A percentile compares a stretch with the other conserved stretches of the same genome.
Conservation (phyloP, 2,113 vertebrate species). For the Vulpes lagopus region DNA sequence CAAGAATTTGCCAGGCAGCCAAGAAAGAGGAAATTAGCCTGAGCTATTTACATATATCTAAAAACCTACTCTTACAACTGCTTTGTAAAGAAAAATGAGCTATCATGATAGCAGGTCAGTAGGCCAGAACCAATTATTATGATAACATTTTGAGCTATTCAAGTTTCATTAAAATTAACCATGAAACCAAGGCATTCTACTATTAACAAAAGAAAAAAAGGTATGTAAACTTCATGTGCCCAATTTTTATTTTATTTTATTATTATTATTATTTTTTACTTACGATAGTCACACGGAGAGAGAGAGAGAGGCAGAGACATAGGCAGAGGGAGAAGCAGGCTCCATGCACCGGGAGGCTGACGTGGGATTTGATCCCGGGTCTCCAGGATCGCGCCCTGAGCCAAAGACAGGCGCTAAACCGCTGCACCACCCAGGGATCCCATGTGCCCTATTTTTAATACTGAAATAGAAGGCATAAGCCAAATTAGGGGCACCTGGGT, state of each 20-base stretch:
- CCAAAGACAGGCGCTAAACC: too few relatives aligned
- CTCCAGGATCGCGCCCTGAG: too few relatives aligned
- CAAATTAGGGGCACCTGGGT: too few relatives aligned
- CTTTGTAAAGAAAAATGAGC: conserved; percentile 17
- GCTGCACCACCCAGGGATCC: too few relatives aligned
- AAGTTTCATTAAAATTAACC: conserved; percentile 49
- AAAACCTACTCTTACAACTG: not conserved
- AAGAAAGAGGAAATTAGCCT: not conserved
- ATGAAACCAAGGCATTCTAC: conserved; percentile 12
- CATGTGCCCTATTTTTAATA: too few relatives aligned
- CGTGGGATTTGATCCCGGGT: too few relatives aligned
- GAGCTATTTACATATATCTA: not conserved
- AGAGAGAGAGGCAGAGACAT: too few relatives aligned
- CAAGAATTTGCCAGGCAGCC: not conserved
- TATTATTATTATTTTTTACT: too few relatives aligned
- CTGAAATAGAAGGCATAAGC: too few relatives aligned
- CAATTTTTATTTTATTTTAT: not conserved
- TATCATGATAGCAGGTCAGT: not conserved
- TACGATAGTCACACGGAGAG: too few relatives aligned
- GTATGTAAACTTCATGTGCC: not conserved
- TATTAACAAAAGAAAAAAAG: conserved; percentile 24
- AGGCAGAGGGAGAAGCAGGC: too few relatives aligned
- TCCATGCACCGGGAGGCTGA: too few relatives aligned
- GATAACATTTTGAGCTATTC: conserved; percentile 34
- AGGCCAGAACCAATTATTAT: not conserved